Evolutionary conservation across 2,797 vertebrate species (phyloP).

Genomic region (Somateria mollissima): DNA sequence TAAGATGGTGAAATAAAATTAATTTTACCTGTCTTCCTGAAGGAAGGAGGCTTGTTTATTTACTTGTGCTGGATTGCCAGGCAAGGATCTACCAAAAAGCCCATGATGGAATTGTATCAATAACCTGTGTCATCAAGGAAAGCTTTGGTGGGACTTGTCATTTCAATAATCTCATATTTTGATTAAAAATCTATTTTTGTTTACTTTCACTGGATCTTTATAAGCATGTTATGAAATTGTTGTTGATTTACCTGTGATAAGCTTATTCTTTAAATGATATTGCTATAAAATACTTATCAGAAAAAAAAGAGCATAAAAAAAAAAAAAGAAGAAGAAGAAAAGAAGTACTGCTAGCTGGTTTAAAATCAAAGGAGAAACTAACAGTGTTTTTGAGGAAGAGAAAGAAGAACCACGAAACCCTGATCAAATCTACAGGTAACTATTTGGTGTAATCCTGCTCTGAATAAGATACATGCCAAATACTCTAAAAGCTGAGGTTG

Average conservation of each 20-base stretch:
- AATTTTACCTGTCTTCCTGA: neutral
- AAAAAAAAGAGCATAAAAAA: neutral
- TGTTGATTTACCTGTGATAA: neutral
- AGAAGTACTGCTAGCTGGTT: neutral
- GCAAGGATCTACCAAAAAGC: neutral
- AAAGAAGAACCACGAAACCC: neutral
- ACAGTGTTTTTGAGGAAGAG: neutral
- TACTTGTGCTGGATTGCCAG: neutral
- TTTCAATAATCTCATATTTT: neutral
- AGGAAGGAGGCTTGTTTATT: neutral
- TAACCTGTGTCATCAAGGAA: neutral
- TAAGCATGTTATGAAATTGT: neutral
- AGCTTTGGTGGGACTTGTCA: neutral
- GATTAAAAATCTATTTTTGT: neutral
- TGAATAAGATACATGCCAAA: neutral
- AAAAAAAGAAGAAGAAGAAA: neutral
- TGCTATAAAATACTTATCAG: neutral
- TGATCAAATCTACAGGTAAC: neutral
- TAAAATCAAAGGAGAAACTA: neutral
- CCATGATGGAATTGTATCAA: accelerated
- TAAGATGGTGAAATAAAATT: neutral
- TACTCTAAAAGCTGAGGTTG: neutral
- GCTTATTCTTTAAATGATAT: neutral
- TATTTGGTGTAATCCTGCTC: neutral
- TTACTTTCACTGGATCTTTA: neutral